Conservation (phyloP, 2,113 vertebrate genomes). For the Archocentrus centrarchus region DNA sequence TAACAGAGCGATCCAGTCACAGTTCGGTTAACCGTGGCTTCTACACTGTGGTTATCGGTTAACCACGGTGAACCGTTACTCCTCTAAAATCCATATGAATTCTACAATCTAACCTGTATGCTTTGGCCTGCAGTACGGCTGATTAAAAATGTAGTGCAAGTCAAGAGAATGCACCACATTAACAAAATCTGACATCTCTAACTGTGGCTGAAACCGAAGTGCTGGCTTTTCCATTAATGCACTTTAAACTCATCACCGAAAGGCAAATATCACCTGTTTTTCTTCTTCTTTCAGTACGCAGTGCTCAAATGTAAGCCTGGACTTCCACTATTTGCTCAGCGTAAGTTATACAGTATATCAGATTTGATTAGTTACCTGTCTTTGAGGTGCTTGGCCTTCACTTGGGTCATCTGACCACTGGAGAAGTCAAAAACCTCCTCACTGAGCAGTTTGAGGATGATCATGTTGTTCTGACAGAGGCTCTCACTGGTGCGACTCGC, state of each 20-base stretch:
- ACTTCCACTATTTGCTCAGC: rapidly evolving
- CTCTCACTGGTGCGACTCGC: constrained; percentile 98
- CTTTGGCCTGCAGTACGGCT: too few relatives aligned
- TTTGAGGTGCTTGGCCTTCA: constrained; percentile 98
- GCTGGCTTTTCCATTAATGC: too few relatives aligned
- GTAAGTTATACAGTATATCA: background rate
- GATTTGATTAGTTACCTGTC: constrained; percentile 86
- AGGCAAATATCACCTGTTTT: background rate
- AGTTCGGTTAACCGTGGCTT: too few relatives aligned
- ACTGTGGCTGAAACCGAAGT: background rate
- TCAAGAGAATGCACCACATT: background rate
- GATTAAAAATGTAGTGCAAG: too few relatives aligned
- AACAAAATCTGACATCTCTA: background rate
- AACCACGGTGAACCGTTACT: too few relatives aligned
- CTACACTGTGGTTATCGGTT: too few relatives aligned
- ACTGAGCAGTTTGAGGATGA: constrained; percentile 97
- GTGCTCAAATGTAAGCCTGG: background rate
- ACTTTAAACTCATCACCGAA: too few relatives aligned
- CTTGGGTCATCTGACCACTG: constrained; percentile 98
- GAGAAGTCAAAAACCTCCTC: constrained; percentile 99
- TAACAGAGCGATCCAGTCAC: too few relatives aligned
- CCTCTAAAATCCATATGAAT: too few relatives aligned
- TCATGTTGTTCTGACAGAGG: constrained; percentile 99
- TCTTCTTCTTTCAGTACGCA: background rate
- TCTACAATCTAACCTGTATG: too few relatives aligned